Evolutionary conservation across 2,888 invertebrate species (phyloP).

Genomic region (Syritta pipiens): DNA sequence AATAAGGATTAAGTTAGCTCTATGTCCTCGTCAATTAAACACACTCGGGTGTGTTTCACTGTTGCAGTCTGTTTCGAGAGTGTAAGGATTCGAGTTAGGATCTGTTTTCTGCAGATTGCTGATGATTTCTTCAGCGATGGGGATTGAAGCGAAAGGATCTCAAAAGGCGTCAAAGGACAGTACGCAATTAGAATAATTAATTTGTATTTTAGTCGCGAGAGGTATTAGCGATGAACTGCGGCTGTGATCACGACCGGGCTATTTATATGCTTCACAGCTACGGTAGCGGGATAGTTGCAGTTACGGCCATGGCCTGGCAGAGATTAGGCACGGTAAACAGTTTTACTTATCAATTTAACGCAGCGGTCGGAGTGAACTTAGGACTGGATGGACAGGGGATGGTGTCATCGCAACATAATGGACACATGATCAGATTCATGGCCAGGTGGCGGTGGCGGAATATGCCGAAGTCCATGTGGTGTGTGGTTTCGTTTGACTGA

Average conservation of each 20-base stretch:
- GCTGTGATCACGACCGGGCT: constrained; percentile 26
- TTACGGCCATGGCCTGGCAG: constrained; percentile 10
- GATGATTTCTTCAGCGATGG: too few species aligned
- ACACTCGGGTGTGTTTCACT: too few species aligned
- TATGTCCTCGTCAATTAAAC: background rate
- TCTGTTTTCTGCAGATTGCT: too few species aligned
- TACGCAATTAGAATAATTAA: constrained; percentile 15
- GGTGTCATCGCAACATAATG: constrained; percentile 12
- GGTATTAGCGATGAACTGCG: constrained; percentile 32
- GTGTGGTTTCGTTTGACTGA: too few species aligned
- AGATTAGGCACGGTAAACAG: constrained; percentile 36
- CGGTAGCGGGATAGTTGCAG: constrained; percentile 43
- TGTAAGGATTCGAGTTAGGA: too few species aligned
- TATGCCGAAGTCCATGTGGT: too few species aligned
- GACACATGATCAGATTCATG: background rate
- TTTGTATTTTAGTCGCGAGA: constrained; percentile 13
- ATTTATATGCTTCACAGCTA: constrained; percentile 53
- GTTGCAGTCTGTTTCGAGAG: too few species aligned
- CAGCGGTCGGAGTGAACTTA: constrained; percentile 8
- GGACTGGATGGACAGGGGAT: background rate
- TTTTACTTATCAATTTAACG: constrained; percentile 58
- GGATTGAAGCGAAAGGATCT: too few species aligned
- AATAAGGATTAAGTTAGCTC: constrained; percentile 8
- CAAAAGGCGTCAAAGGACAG: too few species aligned
- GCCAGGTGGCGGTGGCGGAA: too few species aligned